Conservation (phyloP, 2,113 vertebrate species). For the Tragelaphus scriptus region DNA sequence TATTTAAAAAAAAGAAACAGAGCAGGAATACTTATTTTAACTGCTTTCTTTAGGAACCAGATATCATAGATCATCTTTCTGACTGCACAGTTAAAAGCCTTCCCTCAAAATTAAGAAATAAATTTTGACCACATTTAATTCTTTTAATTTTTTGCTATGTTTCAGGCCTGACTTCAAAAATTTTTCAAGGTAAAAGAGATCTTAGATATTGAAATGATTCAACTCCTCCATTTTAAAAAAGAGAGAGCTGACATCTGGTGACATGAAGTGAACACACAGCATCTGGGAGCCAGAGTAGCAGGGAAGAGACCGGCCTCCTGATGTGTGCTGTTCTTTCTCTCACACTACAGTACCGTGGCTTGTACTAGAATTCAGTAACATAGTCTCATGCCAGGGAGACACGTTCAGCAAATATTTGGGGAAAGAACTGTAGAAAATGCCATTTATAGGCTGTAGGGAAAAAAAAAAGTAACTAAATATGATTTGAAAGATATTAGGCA, state of each 20-base stretch:
- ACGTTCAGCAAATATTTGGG: not conserved
- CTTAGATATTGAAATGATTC: not conserved
- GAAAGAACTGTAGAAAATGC: not conserved
- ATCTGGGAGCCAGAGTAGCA: not conserved
- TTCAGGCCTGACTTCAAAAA: not conserved
- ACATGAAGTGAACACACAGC: not conserved
- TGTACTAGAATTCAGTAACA: not conserved
- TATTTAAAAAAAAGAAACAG: constrained; percentile 48
- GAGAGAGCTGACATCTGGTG: not conserved
- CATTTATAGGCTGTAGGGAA: not conserved
- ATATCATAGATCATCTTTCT: constrained; percentile 34
- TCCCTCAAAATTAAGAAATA: constrained; percentile 6
- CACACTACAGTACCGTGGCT: not conserved
- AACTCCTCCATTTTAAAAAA: not conserved
- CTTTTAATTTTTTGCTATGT: not conserved
- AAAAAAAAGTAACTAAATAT: not conserved
- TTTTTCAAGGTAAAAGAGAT: constrained; percentile 25
- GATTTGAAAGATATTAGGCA: constrained; percentile 16
- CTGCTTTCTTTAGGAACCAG: constrained; percentile 50
- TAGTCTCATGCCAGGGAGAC: not conserved
- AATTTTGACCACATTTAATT: constrained; percentile 21
- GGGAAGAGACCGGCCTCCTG: not conserved
- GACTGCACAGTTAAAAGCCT: not conserved
- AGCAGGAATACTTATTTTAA: constrained; percentile 40
- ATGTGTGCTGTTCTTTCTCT: not conserved